These are phyloP conservation scores for Eledona agricola DNA, from an alignment of 2,888 invertebrate species.

Conservation along the genomic window DNA sequence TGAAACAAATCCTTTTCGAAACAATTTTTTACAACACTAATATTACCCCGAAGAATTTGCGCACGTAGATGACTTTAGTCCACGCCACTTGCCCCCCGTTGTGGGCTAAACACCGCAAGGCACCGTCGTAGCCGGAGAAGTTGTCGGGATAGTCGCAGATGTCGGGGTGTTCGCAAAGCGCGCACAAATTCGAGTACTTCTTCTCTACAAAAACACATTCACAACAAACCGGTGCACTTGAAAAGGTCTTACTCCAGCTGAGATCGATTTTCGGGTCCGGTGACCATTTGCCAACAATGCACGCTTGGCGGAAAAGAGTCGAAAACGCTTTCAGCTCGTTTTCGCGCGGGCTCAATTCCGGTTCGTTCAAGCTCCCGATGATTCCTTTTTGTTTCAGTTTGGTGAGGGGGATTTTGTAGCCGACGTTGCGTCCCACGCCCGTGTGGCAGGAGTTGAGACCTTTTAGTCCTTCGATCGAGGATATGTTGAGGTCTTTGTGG, in stretches of 20 bases:
- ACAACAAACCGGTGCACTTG: neutral
- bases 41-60: constrained; percentile 78
- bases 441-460: constrained; percentile 88
- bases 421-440: constrained; percentile 86
- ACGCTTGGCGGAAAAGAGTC: constrained; percentile 82
- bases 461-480: constrained; percentile 72
- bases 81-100: constrained; percentile 88
- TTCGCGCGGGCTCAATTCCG: constrained; percentile 75
- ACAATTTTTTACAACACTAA: constrained; percentile 11
- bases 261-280: constrained; percentile 76
- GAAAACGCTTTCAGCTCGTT: constrained; percentile 85
- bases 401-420: constrained; percentile 84
- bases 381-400: constrained; percentile 77
- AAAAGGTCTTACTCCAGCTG: constrained; percentile 71
- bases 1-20: too few relatives aligned
- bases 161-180: constrained; percentile 78
- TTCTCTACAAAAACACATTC: constrained; percentile 67
- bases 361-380: constrained; percentile 74
- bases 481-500: constrained; percentile 77
- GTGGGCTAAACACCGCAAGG: constrained; percentile 81
- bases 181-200: constrained; percentile 80
- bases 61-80: constrained; percentile 82
- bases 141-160: constrained; percentile 84
- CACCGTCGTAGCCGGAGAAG: constrained; percentile 88
- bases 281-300: constrained; percentile 87